Evolutionary conservation across 2,113 vertebrate species (phyloP).

Genomic region (Peucedramus taeniatus): DNA sequence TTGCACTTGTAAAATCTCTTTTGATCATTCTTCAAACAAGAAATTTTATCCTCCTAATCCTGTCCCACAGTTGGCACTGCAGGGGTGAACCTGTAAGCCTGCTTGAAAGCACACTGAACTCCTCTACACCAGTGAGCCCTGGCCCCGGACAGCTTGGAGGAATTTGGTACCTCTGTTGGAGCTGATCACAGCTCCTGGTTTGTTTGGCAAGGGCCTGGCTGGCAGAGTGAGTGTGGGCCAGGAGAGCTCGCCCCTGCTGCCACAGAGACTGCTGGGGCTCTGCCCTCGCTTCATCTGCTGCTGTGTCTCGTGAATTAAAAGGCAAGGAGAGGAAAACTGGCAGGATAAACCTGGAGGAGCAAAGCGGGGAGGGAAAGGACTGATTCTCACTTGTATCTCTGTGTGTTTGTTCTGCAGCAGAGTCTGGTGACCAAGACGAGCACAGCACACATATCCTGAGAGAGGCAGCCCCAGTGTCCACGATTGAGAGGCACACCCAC

Average conservation of each 20-base stretch:
- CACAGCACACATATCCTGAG: conserved; percentile 67
- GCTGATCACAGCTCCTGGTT: not conserved
- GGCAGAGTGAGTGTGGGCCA: not conserved
- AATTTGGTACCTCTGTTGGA: not conserved
- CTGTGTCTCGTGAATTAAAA: not conserved
- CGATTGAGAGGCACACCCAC: conserved; percentile 74
- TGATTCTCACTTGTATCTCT: not conserved
- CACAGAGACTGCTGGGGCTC: not conserved
- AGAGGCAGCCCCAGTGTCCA: conserved; percentile 70
- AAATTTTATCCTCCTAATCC: not conserved
- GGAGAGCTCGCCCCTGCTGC: not conserved
- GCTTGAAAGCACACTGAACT: not conserved
- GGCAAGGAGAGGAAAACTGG: not conserved
- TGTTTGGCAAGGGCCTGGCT: not conserved
- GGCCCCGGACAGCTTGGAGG: not conserved
- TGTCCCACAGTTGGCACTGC: not conserved
- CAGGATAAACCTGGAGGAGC: not conserved
- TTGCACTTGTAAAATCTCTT: not conserved
- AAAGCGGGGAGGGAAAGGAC: not conserved
- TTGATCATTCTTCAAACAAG: not conserved
- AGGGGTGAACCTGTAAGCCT: not conserved
- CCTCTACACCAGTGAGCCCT: not conserved
- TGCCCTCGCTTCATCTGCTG: not conserved
- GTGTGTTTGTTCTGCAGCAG: conserved; percentile 71
- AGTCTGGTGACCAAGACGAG: conserved; percentile 93